Base-by-base conservation (phyloP, 1,140 invertebrate species). In the Plodia interpunctella region DNA sequence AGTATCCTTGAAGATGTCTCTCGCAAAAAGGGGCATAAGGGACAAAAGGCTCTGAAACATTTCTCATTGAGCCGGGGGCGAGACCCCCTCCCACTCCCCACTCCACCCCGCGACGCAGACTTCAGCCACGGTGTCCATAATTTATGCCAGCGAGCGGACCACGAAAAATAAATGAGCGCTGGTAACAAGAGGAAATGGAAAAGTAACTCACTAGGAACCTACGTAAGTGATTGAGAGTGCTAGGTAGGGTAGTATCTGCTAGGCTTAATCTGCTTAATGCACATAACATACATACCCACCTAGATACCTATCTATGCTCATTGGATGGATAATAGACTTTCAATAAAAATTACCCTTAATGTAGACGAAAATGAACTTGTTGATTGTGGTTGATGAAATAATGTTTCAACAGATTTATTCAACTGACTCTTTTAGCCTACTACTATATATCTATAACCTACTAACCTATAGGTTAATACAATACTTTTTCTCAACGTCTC, bases 1-100 rank as follows among this genome's bases (percentile, higher is more conserved):
- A 80, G 83, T 88, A 86, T 84, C 80, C 83, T 88, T 83, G 78
- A 80, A 79, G 78, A 83, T 74, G 79, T 83, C 76, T 65, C 77
- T 76, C 77, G 74, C 81, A 88, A 86, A 86, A 84, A 80, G 77
- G 72, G 57, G 75, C 71, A 69, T 74, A 78, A 74, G 77, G 78
- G 79, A 82, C 76, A 80, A 84, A 83, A 79, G 78, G 76, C 73
- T 75, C 76, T 78, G 81, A 82, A 83, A 83, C 80, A 82, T 84
- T 86, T 86, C 77, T 83, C 83, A 78, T 76, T 79, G 83, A 74
- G 63, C 70, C 69, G 70, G 63, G 68, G 72, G 68, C 53, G 69
- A 6, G 57, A 52, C 70, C 67, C 72, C 53, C 49, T 62, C n/a
- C 20, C n/a, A n/a, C n/a, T n/a, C n/a, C 30, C 53, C 49, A 28